Conservation (phyloP, 64 coral and sea anemone genomes). For the Montipora capricornis region DNA sequence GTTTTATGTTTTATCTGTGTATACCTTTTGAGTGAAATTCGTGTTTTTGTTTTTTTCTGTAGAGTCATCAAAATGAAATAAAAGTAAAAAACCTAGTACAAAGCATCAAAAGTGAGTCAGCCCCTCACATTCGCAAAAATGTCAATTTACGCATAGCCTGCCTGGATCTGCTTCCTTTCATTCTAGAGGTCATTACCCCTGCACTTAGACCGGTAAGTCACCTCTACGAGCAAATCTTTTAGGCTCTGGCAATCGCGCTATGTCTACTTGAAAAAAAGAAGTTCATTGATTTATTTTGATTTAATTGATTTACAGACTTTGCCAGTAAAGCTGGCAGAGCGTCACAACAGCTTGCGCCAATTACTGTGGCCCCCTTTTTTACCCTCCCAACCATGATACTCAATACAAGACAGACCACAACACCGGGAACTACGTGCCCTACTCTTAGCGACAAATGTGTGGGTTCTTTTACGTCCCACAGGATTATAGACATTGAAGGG, state of each 20-base stretch:
- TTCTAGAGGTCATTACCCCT: constrained; percentile 90
- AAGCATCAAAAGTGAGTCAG: constrained; percentile 71
- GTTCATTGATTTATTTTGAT: too few species aligned
- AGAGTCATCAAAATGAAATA: constrained; percentile 76
- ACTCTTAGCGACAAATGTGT: too few species aligned
- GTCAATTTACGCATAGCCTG: constrained; percentile 66
- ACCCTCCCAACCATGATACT: too few species aligned
- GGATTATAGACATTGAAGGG: too few species aligned
- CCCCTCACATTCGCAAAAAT: constrained; percentile 70
- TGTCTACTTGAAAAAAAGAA: not conserved
- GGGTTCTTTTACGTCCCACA: too few species aligned
- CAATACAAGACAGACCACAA: too few species aligned
- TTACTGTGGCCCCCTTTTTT: too few species aligned
- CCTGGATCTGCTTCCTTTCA: constrained; percentile 77
- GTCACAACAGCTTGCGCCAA: too few species aligned
- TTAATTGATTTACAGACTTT: too few species aligned
- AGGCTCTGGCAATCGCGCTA: not conserved
- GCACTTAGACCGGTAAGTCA: constrained; percentile 87
- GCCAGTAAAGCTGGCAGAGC: too few species aligned
- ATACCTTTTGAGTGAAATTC: not conserved
- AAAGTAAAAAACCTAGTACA: constrained; percentile 79
- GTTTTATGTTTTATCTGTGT: too few species aligned
- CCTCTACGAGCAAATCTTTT: not conserved
- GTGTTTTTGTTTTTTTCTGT: not conserved
- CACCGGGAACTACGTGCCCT: too few species aligned